These are phyloP conservation scores for Hemicordylus capensis DNA, from an alignment of 2,113 vertebrate genomes.

Conservation along the genomic window DNA sequence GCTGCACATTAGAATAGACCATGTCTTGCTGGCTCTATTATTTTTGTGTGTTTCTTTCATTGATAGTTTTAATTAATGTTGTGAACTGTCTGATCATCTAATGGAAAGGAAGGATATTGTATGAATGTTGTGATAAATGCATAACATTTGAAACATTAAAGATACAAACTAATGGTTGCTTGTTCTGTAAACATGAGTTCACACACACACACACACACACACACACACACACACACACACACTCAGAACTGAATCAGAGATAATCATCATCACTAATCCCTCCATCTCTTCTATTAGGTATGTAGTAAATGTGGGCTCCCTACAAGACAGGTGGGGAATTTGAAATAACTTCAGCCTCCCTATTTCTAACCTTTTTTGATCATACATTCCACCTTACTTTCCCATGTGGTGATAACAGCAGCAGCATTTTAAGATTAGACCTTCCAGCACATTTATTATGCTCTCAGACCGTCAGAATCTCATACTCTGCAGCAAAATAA, in stretches of 20 bases:
- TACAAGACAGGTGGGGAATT: not conserved
- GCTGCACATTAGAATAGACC: too few species aligned
- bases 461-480: conserved; percentile 20
- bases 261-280: not conserved
- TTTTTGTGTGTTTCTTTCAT: not conserved
- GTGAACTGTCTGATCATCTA: not conserved
- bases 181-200: not conserved
- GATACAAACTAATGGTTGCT: not conserved
- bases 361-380: too few species aligned
- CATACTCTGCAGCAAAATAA: conserved; percentile 5
- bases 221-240: not conserved
- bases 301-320: not conserved
- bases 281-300: not conserved
- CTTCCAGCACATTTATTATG: not conserved
- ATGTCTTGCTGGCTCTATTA: not conserved
- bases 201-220: too few species aligned
- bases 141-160: not conserved
- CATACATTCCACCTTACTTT: conserved; percentile 12
- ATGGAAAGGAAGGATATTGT: not conserved
- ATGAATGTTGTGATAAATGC: not conserved
- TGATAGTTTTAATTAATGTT: not conserved
- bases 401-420: not conserved
- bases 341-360: not conserved
- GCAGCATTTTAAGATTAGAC: not conserved
- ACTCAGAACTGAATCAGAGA: not conserved